phyloP scores from a whole-genome alignment of 1,140 invertebrate species.

The Venturia canescens region DNA sequence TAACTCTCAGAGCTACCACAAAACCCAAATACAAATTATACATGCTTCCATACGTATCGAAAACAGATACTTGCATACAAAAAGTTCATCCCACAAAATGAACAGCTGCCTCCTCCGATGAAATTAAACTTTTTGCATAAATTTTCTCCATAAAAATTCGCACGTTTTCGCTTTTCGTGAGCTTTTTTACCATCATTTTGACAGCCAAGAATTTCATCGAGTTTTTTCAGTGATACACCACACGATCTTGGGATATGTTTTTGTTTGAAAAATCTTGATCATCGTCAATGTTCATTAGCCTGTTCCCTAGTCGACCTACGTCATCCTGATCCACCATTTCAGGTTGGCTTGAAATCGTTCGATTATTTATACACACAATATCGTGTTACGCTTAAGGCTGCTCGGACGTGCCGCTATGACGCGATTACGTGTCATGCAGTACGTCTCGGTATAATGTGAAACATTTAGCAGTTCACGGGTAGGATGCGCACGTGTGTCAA shows the following conservation, averaged over 20 bases:
- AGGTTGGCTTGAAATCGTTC: neutral
- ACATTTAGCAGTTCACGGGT: neutral
- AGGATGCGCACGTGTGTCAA: neutral
- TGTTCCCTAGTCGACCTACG: neutral
- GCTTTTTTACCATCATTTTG: no score
- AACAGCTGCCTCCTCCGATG: neutral
- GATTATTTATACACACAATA: slow-evolving; percentile 10
- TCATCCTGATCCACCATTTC: neutral
- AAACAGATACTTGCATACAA: neutral
- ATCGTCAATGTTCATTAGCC: no score
- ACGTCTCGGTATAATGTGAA: neutral
- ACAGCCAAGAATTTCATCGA: no score
- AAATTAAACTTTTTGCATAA: neutral
- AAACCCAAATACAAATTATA: neutral
- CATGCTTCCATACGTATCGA: neutral
- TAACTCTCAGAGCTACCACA: neutral
- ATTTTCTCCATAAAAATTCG: neutral
- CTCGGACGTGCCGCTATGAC: neutral
- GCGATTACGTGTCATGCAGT: neutral
- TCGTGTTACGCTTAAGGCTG: neutral
- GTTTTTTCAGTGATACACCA: no score
- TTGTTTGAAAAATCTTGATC: no score
- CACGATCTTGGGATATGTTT: no score
- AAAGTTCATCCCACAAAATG: neutral
- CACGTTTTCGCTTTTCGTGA: no score